phyloP scores from a whole-genome alignment of 2,888 invertebrate genomes.

The Piscicola geometra region DNA sequence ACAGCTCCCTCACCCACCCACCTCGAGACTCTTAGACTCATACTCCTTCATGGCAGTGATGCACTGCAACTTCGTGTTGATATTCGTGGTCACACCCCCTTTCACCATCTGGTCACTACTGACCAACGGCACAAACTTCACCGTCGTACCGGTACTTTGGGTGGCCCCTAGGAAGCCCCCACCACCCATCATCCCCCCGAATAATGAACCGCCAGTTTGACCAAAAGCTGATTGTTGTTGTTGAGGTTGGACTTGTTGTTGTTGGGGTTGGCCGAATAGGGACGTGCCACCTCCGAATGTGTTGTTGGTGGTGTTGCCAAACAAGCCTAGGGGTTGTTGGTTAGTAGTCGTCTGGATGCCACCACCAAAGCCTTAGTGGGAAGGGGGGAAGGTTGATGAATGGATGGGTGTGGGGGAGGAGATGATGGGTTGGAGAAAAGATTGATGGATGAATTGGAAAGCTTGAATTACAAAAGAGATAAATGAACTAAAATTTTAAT shows the following conservation, averaged over 20 bases:
- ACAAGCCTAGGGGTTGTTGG: neutral
- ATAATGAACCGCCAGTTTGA: conserved; percentile 13
- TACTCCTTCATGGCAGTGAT: conserved; percentile 99
- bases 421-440: conserved; percentile 11
- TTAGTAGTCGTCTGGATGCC: neutral
- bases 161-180: conserved; percentile 23
- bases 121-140: conserved; percentile 79
- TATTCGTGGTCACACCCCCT: conserved; percentile 71
- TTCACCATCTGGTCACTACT: conserved; percentile 74
- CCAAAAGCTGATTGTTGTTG: conserved; percentile 19
- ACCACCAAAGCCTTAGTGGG: neutral
- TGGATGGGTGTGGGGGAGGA: too few relatives aligned
- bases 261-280: conserved; percentile 41
- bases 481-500: neutral
- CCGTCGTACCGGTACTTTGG: conserved; percentile 47
- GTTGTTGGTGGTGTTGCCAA: conserved; percentile 6
- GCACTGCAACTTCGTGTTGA: conserved; percentile 89
- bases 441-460: neutral
- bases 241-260: conserved; percentile 36
- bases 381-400: too few relatives aligned
- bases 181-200: neutral
- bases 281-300: conserved; percentile 24
- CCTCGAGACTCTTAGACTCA: conserved; percentile 83
- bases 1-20: conserved; percentile 30
- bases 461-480: neutral